Percentiles rank a stretch among this genome's conserved stretches.
Conservation (phyloP, 1,140 invertebrate genomes). For the Leptinotarsa defecta region DNA sequence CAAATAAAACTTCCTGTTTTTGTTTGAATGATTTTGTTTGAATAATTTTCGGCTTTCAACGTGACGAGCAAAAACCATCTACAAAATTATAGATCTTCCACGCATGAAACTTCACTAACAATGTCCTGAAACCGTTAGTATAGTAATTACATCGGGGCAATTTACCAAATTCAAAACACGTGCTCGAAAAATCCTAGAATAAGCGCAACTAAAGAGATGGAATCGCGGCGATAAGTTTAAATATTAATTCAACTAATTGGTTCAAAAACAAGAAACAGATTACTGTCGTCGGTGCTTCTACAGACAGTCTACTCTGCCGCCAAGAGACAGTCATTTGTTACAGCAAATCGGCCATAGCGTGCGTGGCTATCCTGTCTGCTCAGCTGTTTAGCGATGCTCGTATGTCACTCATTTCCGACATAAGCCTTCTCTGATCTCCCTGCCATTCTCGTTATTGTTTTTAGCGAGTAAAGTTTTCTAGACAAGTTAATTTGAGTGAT, state of each 20-base stretch:
- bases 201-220: constrained; percentile 26
- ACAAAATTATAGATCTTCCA: constrained; percentile 19
- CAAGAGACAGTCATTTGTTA: constrained; percentile 56
- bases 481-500: constrained; percentile 10
- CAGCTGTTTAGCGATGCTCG: constrained; percentile 57
- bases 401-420: constrained; percentile 58
- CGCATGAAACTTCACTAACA: constrained; percentile 21
- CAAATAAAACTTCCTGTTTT: too few relatives aligned
- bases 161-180: constrained; percentile 31
- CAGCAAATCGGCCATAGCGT: constrained; percentile 55
- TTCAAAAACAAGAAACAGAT: constrained; percentile 50
- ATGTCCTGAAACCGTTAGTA: constrained; percentile 22
- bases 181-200: constrained; percentile 24
- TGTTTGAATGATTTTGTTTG: background rate
- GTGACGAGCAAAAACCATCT: constrained; percentile 12
- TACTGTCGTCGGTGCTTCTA: constrained; percentile 42
- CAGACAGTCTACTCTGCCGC: constrained; percentile 49
- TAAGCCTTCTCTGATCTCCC: constrained; percentile 43
- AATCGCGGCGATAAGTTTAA: constrained; percentile 46
- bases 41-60: background rate
- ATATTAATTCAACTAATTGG: constrained; percentile 57
- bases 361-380: constrained; percentile 54
- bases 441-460: constrained; percentile 30
- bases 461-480: constrained; percentile 2
- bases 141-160: constrained; percentile 20